A percentile compares a stretch with the other conserved stretches of the same genome.
Conservation (phyloP, 2,888 invertebrate species). For the Pristionchus exspectatus region DNA sequence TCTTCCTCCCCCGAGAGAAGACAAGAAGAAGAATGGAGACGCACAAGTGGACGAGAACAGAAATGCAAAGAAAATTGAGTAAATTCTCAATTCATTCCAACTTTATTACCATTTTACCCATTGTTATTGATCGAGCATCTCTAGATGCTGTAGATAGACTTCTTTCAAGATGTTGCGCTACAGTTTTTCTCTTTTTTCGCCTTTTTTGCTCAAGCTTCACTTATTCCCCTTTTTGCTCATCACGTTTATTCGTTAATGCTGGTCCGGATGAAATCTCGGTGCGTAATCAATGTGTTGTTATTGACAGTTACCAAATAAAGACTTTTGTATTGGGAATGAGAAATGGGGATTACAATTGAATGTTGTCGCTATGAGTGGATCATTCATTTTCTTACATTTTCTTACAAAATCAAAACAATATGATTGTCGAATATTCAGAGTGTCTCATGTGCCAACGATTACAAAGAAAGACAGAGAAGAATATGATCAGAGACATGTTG, state of each 20-base stretch:
- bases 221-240: too few relatives aligned
- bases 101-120: neutral
- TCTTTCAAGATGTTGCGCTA: neutral
- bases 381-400: too few relatives aligned
- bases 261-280: conserved; percentile 38
- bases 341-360: neutral
- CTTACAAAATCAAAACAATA: neutral
- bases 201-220: neutral
- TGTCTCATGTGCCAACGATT: neutral
- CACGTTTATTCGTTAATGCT: neutral
- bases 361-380: neutral
- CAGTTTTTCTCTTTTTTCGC: neutral
- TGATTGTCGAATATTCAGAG: neutral
- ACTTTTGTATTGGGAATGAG: neutral
- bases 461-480: too few relatives aligned
- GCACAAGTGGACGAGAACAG: neutral
- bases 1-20: conserved; percentile 16
- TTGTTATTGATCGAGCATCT: neutral
- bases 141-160: neutral
- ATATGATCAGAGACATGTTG: neutral
- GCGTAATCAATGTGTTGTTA: neutral
- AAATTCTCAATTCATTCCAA: neutral
- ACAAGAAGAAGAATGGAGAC: conserved; percentile 20
- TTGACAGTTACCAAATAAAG: neutral
- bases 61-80: conserved; percentile 25